Evolutionary conservation across 2,113 vertebrate genomes (phyloP).

Genomic region (Centropristis striata): DNA sequence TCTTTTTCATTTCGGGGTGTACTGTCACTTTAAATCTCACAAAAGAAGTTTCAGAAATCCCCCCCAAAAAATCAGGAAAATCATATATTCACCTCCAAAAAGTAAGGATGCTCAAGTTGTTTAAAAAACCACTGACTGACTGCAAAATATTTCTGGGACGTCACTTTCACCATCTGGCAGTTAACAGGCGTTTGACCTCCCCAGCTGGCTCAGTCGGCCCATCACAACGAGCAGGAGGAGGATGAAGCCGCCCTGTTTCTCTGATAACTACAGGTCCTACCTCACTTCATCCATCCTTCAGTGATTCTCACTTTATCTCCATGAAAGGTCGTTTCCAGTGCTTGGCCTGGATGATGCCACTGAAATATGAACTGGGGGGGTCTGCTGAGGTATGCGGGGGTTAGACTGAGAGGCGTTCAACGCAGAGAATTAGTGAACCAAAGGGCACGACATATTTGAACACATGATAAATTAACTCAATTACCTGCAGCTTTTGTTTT

Average conservation of each 20-base stretch:
- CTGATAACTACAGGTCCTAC: conserved; percentile 70
- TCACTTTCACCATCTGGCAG: conserved; percentile 55
- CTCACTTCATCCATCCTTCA: conserved; percentile 77
- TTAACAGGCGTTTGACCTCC: conserved; percentile 51
- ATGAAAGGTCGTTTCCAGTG: conserved; percentile 68
- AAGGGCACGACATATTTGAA: conserved; percentile 43
- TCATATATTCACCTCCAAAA: not conserved
- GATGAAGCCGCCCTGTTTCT: conserved; percentile 35
- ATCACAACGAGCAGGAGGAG: conserved; percentile 51
- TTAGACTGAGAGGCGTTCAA: conserved; percentile 50
- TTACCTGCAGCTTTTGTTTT: conserved; percentile 38
- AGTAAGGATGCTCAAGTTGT: not conserved
- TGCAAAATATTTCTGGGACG: conserved; percentile 30
- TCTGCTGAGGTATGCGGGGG: conserved; percentile 65
- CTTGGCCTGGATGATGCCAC: conserved; percentile 50
- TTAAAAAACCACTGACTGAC: not conserved
- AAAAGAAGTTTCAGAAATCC: not conserved
- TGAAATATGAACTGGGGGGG: conserved; percentile 66
- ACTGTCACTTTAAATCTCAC: not conserved
- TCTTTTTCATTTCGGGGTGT: too few relatives aligned
- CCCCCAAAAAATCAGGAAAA: not conserved
- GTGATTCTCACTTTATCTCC: conserved; percentile 66
- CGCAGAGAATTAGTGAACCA: conserved; percentile 29
- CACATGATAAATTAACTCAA: conserved; percentile 53
- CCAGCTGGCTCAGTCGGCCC: conserved; percentile 47